Percentiles rank a stretch among this genome's conserved stretches.
Conservation (phyloP, 2,797 vertebrate genomes). For the Tapera naevia region DNA sequence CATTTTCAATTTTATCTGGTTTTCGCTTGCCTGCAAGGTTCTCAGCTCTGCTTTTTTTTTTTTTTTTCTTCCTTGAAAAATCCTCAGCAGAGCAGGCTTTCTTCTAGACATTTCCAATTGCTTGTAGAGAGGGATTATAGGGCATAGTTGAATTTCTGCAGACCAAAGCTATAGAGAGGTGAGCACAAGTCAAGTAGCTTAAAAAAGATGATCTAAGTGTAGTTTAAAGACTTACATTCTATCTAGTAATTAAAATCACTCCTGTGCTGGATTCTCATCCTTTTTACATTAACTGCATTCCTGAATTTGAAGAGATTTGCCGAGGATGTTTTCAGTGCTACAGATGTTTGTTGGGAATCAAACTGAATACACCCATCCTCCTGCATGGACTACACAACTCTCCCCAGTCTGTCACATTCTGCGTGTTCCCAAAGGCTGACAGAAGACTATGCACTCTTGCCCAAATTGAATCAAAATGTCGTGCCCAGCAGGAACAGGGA, state of each 20-base stretch:
- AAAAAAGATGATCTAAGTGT: background rate
- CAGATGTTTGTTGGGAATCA: background rate
- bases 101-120: background rate
- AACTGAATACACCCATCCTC: background rate
- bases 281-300: background rate
- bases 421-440: background rate
- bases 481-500: no score
- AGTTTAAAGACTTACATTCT: background rate
- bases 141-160: background rate
- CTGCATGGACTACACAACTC: background rate
- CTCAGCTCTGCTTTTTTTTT: background rate
- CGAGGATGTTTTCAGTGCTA: background rate
- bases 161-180: background rate
- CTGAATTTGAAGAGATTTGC: background rate
- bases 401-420: background rate
- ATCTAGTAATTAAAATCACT: background rate
- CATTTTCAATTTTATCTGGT: background rate
- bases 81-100: background rate
- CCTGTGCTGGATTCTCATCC: background rate
- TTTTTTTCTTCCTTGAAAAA: background rate
- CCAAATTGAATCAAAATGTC: background rate
- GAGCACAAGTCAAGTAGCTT: background rate
- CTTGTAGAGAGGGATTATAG: background rate
- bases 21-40: background rate
- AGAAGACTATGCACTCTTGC: background rate